phyloP scores from a whole-genome alignment of 2,797 vertebrate species.

The Pipistrellus pipistrellus region DNA sequence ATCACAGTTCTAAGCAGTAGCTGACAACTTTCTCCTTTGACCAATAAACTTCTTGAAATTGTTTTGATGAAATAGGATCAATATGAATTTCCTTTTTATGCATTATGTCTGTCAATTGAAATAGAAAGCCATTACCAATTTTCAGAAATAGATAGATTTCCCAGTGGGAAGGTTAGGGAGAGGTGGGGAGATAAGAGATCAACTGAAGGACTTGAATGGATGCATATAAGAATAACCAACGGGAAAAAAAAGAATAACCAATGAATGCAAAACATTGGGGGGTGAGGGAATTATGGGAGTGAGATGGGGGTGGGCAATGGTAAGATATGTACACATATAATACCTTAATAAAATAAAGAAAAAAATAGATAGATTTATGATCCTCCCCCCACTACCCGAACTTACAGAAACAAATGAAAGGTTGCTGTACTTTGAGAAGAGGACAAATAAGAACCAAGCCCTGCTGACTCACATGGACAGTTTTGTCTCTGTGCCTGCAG shows the following conservation, averaged over 20 bases:
- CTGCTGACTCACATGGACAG: neutral
- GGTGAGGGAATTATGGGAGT: too few relatives aligned
- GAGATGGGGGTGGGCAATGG: too few relatives aligned
- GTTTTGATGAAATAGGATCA: slow-evolving; percentile 54
- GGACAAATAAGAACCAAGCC: neutral
- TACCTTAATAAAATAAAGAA: too few relatives aligned
- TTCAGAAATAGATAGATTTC: neutral
- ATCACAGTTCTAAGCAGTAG: slow-evolving; percentile 6
- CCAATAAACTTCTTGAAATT: slow-evolving; percentile 66
- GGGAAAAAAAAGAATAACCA: too few relatives aligned
- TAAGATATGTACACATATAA: too few relatives aligned
- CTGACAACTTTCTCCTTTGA: slow-evolving; percentile 20
- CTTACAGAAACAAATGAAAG: slow-evolving; percentile 37
- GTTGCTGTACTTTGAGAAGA: neutral
- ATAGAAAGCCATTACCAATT: slow-evolving; percentile 43
- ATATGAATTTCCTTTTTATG: slow-evolving; percentile 24
- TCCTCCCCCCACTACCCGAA: neutral
- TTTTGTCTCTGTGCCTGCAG: slow-evolving; percentile 36
- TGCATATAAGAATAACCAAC: too few relatives aligned
- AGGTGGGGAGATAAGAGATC: too few relatives aligned
- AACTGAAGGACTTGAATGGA: too few relatives aligned
- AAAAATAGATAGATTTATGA: neutral
- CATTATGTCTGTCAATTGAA: slow-evolving; percentile 36
- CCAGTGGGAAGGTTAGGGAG: too few relatives aligned
- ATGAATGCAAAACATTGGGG: too few relatives aligned